These are phyloP conservation scores for Nothocercus julius DNA, from an alignment of 2,113 vertebrate species.

Conservation along the genomic window DNA sequence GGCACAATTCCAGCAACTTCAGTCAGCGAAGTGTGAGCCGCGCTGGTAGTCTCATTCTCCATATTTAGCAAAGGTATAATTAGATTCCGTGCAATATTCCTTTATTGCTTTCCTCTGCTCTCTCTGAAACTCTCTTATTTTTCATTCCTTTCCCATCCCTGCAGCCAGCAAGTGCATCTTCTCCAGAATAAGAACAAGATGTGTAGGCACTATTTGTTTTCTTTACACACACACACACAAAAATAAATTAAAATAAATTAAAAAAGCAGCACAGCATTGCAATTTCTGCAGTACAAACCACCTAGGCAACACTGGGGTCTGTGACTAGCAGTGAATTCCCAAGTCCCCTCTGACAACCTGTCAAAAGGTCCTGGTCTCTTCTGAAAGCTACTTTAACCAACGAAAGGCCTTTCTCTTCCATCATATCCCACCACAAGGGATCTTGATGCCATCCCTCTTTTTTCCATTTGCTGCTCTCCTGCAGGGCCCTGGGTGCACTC, in stretches of 20 bases:
- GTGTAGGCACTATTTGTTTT: slow-evolving; percentile 6
- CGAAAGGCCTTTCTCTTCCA: background rate
- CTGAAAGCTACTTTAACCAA: background rate
- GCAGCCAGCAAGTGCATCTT: background rate
- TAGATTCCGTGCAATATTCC: background rate
- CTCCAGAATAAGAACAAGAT: slow-evolving; percentile 50
- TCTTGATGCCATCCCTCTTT: background rate
- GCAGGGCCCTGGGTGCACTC: background rate
- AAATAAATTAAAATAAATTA: background rate
- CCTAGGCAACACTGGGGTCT: background rate
- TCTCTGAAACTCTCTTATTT: slow-evolving; percentile 33
- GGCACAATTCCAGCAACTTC: background rate
- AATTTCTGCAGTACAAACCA: background rate
- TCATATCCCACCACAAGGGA: background rate
- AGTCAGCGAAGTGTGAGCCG: background rate
- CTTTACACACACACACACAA: slow-evolving; percentile 3
- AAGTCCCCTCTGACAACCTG: background rate
- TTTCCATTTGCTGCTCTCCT: background rate
- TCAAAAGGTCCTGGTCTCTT: background rate
- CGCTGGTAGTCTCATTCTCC: background rate
- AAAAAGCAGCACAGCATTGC: background rate
- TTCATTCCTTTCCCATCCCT: slow-evolving; percentile 45
- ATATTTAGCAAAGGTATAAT: background rate
- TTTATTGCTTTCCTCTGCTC: background rate
- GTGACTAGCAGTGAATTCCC: background rate